Base-by-base conservation (phyloP, 2,113 vertebrate species). In the Eleginops maclovinus region DNA sequence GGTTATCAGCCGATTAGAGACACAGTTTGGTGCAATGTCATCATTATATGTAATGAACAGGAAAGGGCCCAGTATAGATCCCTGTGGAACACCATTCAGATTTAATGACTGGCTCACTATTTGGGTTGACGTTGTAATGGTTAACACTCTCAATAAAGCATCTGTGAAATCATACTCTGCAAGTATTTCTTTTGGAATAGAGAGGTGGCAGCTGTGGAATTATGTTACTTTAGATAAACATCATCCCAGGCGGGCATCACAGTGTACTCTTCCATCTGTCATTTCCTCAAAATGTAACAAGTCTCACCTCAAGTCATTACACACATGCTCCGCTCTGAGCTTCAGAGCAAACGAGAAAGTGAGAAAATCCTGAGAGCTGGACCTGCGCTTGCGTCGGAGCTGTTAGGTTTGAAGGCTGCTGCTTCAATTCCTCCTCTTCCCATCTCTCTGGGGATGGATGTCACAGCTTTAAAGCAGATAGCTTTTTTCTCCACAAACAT, bases 401-500 rank as follows among this genome's bases (percentile, higher is more conserved):
- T 47, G 51, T 47, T 54, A 16, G 53, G 53, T 66, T 19, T 47
- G 61, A 66, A 71, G 66, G 24, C 41, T 24, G 28, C 16, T 9
- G 28, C 72, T 41, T 68, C 50, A 28, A 58, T 46, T 72, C 24
- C 61, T 72, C 66, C 55, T 55, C 71, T 26, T 47, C 41, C 40
- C 72, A 12, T 59, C 56, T 73, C 68, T 81, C 77, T 59, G 68
- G 76, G 67, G 77, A 79, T 66, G 40, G 47, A 51, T 72, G 56
- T 63, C 68, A 22, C 56, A n/a, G 68, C 72, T 72, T 69, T 62
- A 51, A 72, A 72, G 72, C 49, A 58, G 61, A 76, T 76, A 63
- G 49, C 65, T 65, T 17, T 74, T 79, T 83, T 47, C 14, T 71
- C 47, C 13, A 12, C 54, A 16, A 43, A 22, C 44, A 22, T 47